These are phyloP conservation scores for Deroplatys truncata DNA, from an alignment of 2,888 invertebrate genomes.

Conservation along the genomic window DNA sequence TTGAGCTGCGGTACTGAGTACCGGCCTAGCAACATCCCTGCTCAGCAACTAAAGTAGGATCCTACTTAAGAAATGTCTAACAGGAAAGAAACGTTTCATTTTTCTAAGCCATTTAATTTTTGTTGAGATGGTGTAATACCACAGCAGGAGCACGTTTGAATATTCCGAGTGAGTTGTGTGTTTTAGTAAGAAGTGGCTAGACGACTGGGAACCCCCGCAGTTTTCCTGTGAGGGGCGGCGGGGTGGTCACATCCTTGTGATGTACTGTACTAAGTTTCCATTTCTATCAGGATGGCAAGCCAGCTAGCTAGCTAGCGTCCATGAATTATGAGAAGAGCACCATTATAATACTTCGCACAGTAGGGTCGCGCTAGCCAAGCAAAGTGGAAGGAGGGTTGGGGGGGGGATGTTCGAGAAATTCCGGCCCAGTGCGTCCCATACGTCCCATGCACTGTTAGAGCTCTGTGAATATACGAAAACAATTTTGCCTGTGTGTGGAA, in stretches of 20 bases:
- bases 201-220: background rate
- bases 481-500: background rate
- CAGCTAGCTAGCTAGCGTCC: background rate
- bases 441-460: background rate
- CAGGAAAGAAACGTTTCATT: background rate
- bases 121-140: background rate
- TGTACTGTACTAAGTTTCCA: background rate
- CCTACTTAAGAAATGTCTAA: background rate
- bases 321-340: slow-evolving; percentile 2
- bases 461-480: slow-evolving; percentile 5
- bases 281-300: slow-evolving; percentile 1
- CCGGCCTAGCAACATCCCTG: no score
- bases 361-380: slow-evolving; percentile 2
- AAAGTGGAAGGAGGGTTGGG: background rate
- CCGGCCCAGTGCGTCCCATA: slow-evolving; percentile 1
- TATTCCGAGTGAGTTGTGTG: background rate
- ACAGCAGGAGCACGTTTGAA: background rate
- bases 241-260: background rate
- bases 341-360: slow-evolving; percentile 12
- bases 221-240: background rate
- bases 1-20: no score
- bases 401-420: background rate
- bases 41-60: background rate
- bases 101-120: background rate
- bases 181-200: background rate